Evolutionary conservation across 37 sponge, comb jelly and placozoan genomes (phyloP).

Genomic region (Amphimedon queenslandica): DNA sequence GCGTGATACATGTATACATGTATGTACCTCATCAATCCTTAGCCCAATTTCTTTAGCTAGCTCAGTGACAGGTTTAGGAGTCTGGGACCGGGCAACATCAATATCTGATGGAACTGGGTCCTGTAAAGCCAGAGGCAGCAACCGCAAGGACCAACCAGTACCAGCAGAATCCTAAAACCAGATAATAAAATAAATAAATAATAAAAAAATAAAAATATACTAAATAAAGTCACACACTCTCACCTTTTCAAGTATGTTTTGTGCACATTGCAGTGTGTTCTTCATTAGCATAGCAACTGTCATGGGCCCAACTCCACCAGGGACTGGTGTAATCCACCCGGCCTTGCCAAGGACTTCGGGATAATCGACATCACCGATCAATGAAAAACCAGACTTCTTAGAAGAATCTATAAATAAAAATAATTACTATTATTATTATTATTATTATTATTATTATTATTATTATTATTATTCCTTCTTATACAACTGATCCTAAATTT

Average conservation of each 20-base stretch:
- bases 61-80: slow-evolving; percentile 71
- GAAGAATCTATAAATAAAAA: slow-evolving; percentile 54
- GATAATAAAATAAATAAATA: too few species aligned
- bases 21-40: slow-evolving; percentile 56
- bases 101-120: slow-evolving; percentile 91
- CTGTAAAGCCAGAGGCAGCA: slow-evolving; percentile 61
- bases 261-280: slow-evolving; percentile 80
- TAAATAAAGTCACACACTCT: background rate
- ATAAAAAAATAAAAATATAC: background rate
- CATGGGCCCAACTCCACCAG: slow-evolving; percentile 99
- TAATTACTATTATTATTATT: too few species aligned
- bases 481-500: too few species aligned
- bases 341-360: slow-evolving; percentile 61
- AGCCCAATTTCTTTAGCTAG: slow-evolving; percentile 87
- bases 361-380: slow-evolving; percentile 96
- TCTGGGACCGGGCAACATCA: slow-evolving; percentile 78
- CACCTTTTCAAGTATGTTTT: slow-evolving; percentile 5
- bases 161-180: background rate
- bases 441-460: too few species aligned
- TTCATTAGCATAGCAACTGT: slow-evolving; percentile 97
- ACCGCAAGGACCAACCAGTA: slow-evolving; percentile 65
- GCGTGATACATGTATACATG: background rate
- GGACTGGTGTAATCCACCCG: slow-evolving; percentile 94
- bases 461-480: too few species aligned
- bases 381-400: slow-evolving; percentile 76